Evolutionary conservation across 2,797 vertebrate species (phyloP).

Genomic region (Acomys russatus): DNA sequence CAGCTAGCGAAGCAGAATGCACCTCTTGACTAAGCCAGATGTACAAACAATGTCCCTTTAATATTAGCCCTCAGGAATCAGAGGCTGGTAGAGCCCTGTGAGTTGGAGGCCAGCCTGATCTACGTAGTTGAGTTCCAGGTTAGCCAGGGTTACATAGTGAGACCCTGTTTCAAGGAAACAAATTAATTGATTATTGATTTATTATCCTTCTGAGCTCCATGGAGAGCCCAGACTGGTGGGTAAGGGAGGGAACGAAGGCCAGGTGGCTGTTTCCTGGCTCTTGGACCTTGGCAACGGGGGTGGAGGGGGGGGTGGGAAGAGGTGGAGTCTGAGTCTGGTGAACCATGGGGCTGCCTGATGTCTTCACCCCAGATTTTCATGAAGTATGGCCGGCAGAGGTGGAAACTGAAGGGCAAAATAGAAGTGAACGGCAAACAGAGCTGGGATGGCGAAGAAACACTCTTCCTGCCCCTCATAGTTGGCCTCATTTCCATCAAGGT

Average conservation of each 20-base stretch:
- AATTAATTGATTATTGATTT: background rate
- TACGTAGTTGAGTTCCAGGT: background rate
- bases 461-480: slow-evolving; percentile 96
- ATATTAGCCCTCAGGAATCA: background rate
- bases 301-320: no score
- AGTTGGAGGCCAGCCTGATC: background rate
- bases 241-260: accelerated
- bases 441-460: slow-evolving; percentile 98
- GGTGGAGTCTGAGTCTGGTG: accelerated
- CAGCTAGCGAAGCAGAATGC: background rate
- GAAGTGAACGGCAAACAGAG: slow-evolving; percentile 98
- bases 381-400: slow-evolving; percentile 97
- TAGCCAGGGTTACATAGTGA: background rate
- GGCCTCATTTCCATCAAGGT: slow-evolving; percentile 99
- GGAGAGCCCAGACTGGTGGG: background rate
- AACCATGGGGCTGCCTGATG: background rate
- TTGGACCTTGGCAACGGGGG: background rate
- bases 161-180: background rate
- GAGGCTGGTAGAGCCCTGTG: background rate
- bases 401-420: slow-evolving; percentile 98
- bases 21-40: background rate
- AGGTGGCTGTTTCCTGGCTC: accelerated
- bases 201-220: accelerated
- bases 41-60: background rate
- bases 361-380: slow-evolving; percentile 94